Percentiles rank a stretch among this genome's conserved stretches.
Evolutionary conservation across 1,140 invertebrate genomes (phyloP).

Genomic region (Pantala flavescens): DNA sequence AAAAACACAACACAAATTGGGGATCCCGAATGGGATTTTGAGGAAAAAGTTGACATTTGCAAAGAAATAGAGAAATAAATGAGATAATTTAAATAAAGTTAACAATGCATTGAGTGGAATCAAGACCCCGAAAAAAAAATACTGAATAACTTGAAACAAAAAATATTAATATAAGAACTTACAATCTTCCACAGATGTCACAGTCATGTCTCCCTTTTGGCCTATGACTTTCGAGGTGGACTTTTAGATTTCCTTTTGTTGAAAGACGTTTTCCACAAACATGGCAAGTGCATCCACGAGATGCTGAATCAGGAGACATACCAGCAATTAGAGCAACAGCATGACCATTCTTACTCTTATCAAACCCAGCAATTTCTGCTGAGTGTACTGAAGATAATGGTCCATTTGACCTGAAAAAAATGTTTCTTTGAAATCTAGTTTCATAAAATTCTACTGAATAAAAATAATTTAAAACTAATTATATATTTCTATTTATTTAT

Average conservation of each 20-base stretch:
- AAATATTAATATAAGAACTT: conserved; percentile 33
- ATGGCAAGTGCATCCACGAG: conserved; percentile 34
- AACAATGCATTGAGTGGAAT: no score
- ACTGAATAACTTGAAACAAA: no score
- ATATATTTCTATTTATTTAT: no score
- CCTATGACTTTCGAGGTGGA: conserved; percentile 52
- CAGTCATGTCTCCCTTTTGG: conserved; percentile 51
- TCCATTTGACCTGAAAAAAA: neutral
- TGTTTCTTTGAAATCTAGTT: no score
- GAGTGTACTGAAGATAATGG: neutral
- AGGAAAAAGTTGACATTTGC: no score
- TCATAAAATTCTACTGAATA: no score
- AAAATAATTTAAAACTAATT: no score
- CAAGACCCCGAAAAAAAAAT: no score
- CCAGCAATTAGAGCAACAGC: neutral
- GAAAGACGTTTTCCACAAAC: conserved; percentile 51
- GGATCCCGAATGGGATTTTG: no score
- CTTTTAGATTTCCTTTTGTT: conserved; percentile 50
- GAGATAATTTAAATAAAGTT: no score
- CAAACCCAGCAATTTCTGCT: neutral
- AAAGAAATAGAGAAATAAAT: no score
- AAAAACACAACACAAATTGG: no score
- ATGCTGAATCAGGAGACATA: neutral
- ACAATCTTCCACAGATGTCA: conserved; percentile 58
- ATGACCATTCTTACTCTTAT: neutral